A percentile compares a stretch with the other conserved stretches of the same genome.
phyloP scores from a whole-genome alignment of 2,888 invertebrate genomes.

The Cybosia mesomella region DNA sequence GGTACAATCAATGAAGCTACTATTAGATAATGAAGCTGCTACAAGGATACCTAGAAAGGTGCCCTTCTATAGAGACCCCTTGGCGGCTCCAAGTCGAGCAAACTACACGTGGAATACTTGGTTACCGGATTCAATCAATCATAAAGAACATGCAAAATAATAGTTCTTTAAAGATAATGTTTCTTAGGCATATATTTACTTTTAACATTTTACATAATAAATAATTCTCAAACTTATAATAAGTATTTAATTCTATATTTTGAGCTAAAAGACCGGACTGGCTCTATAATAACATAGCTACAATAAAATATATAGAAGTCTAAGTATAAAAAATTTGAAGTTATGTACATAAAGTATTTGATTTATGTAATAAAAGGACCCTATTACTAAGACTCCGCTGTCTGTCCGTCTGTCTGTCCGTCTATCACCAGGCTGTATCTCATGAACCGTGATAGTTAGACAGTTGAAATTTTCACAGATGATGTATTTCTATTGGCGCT shows the following conservation, averaged over 20 bases:
- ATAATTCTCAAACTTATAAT: background rate
- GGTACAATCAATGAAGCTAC: conserved; percentile 52
- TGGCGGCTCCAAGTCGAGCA: conserved; percentile 63
- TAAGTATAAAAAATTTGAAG: background rate
- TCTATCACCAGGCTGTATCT: too few relatives aligned
- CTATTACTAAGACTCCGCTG: too few relatives aligned
- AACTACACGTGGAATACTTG: conserved; percentile 75
- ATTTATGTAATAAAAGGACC: background rate
- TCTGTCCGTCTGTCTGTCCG: too few relatives aligned
- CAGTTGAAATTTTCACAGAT: too few relatives aligned
- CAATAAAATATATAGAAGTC: background rate
- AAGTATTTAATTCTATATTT: background rate
- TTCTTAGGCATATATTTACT: background rate
- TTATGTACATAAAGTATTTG: background rate
- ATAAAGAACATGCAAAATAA: background rate
- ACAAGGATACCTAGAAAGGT: conserved; percentile 62
- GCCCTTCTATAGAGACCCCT: conserved; percentile 65
- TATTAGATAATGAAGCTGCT: conserved; percentile 59
- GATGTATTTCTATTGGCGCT: too few relatives aligned
- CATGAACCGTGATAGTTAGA: too few relatives aligned
- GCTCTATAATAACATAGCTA: background rate
- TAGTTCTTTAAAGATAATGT: background rate
- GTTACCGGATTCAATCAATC: conserved; percentile 30
- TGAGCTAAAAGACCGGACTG: background rate
- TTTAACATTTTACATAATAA: background rate